Evolutionary conservation across 2,113 vertebrate genomes (phyloP).

Genomic region (Anguilla rostrata): DNA sequence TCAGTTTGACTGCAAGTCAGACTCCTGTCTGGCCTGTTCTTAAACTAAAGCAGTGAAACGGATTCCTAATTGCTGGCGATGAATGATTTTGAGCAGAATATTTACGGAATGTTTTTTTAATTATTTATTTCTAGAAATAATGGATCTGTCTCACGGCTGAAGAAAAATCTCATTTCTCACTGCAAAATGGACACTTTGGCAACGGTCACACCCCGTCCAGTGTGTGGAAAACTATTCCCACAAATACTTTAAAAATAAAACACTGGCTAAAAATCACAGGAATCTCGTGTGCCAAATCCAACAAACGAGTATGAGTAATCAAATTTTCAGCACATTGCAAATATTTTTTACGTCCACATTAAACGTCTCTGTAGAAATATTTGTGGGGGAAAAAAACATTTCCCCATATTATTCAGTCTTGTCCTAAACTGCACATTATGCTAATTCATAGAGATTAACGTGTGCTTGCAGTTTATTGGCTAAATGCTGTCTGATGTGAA

Average conservation of each 20-base stretch:
- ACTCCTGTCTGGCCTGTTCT: not conserved
- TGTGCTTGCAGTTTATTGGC: too few relatives aligned
- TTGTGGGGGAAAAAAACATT: not conserved
- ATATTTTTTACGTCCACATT: not conserved
- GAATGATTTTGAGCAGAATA: conserved; percentile 27
- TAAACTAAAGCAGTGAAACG: not conserved
- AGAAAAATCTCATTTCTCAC: conserved; percentile 18
- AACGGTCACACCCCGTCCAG: not conserved
- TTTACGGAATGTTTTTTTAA: not conserved
- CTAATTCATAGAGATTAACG: too few relatives aligned
- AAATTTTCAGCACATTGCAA: not conserved
- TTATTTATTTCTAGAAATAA: conserved; percentile 13
- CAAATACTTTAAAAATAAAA: not conserved
- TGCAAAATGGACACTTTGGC: conserved; percentile 8
- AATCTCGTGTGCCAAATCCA: too few relatives aligned
- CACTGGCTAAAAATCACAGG: not conserved
- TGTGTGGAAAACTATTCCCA: not conserved
- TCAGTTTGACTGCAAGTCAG: not conserved
- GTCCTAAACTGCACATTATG: not conserved
- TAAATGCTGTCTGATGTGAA: too few relatives aligned
- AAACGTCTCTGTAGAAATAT: not conserved
- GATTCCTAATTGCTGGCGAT: conserved; percentile 20
- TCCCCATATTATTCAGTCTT: not conserved
- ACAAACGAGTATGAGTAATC: too few relatives aligned
- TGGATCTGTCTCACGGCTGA: not conserved